phyloP scores from a whole-genome alignment of 2,113 vertebrate genomes.

The Hippocampus barbouri region DNA sequence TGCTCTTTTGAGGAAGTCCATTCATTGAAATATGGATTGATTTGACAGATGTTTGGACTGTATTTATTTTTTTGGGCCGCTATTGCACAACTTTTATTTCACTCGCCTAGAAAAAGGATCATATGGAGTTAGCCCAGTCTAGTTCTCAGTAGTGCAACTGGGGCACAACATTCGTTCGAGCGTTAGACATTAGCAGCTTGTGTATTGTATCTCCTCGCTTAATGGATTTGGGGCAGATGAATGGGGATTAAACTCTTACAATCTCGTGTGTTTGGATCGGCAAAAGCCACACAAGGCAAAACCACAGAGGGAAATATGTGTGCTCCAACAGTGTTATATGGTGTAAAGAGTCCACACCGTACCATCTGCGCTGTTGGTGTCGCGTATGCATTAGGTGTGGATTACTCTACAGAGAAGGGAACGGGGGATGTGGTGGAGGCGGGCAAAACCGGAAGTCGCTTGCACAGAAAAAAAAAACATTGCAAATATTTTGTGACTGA shows the following conservation, averaged over 20 bases:
- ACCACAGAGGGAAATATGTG: slow-evolving; percentile 35
- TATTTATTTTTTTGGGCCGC: no score
- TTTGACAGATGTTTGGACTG: no score
- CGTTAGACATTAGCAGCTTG: background rate
- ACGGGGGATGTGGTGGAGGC: background rate
- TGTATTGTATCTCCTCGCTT: slow-evolving; percentile 7
- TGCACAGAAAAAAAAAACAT: slow-evolving; percentile 28
- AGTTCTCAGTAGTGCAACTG: background rate
- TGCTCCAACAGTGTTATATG: slow-evolving; percentile 33
- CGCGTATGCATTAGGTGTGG: slow-evolving; percentile 16
- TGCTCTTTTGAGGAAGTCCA: no score
- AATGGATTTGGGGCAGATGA: slow-evolving; percentile 20
- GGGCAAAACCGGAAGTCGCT: slow-evolving; percentile 18
- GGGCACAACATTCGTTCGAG: background rate
- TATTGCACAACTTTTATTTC: background rate
- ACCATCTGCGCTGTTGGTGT: slow-evolving; percentile 35
- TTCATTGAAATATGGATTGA: no score
- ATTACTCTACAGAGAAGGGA: slow-evolving; percentile 16
- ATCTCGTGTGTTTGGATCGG: slow-evolving; percentile 14
- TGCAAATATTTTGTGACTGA: slow-evolving; percentile 30
- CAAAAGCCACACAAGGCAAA: slow-evolving; percentile 20
- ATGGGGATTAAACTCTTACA: slow-evolving; percentile 6
- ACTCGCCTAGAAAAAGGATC: background rate
- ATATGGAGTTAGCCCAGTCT: background rate
- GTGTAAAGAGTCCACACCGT: slow-evolving; percentile 20